Evolutionary conservation across 2,888 invertebrate genomes (phyloP).

Genomic region (Autographa pulchrina): DNA sequence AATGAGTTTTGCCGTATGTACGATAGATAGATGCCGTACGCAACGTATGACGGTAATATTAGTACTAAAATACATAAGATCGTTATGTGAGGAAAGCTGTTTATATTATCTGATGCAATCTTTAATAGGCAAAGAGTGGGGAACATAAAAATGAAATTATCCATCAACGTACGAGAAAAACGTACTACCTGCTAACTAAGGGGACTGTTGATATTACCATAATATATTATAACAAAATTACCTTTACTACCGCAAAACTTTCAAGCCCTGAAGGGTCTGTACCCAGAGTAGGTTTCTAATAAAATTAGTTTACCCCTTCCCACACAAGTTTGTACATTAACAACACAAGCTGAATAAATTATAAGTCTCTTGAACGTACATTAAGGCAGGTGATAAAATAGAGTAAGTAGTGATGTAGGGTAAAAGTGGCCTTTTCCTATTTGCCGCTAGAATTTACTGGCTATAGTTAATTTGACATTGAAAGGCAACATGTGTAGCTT

Average conservation of each 20-base stretch:
- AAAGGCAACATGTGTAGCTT: constrained; percentile 24
- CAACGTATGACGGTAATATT: neutral
- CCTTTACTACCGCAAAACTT: constrained; percentile 4
- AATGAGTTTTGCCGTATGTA: neutral
- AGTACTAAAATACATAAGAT: too few relatives aligned
- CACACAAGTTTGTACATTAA: constrained; percentile 31
- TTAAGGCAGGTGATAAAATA: constrained; percentile 62
- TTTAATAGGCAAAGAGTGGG: neutral
- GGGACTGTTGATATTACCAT: neutral
- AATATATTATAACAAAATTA: constrained; percentile 24
- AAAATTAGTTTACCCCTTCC: constrained; percentile 28
- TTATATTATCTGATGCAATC: too few relatives aligned
- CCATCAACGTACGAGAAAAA: neutral
- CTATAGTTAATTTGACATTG: constrained; percentile 39
- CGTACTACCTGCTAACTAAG: neutral
- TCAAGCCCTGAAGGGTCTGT: neutral
- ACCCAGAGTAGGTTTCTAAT: neutral
- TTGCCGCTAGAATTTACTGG: constrained; percentile 26
- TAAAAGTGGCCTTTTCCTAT: constrained; percentile 22
- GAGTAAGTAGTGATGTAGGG: constrained; percentile 34
- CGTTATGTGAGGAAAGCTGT: too few relatives aligned
- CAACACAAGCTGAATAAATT: constrained; percentile 65
- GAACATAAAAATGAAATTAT: neutral
- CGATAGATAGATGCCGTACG: neutral
- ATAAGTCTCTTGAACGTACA: constrained; percentile 65